These are phyloP conservation scores for Marmota monax DNA, from an alignment of 2,113 vertebrate genomes.

Conservation along the genomic window DNA sequence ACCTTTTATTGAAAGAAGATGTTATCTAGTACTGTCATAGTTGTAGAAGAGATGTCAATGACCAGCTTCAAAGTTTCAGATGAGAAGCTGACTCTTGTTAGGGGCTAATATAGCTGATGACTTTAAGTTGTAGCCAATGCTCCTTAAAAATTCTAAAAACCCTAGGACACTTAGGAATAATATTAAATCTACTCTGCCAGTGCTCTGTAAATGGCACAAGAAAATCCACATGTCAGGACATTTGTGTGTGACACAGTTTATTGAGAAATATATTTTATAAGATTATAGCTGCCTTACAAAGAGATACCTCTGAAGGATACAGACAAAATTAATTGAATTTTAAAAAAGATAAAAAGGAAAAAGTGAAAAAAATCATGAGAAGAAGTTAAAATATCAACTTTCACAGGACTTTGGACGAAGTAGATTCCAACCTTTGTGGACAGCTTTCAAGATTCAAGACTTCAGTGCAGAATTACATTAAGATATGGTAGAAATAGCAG, in stretches of 20 bases:
- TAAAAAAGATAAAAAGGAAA: no score
- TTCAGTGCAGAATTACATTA: no score
- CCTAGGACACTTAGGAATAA: not conserved
- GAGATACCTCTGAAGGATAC: not conserved
- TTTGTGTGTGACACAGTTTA: no score
- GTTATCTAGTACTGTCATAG: not conserved
- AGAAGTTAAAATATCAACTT: not conserved
- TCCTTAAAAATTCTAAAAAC: not conserved
- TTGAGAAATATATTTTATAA: no score
- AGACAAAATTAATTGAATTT: no score
- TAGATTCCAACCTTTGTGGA: not conserved
- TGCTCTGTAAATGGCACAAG: not conserved
- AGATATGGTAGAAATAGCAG: not conserved
- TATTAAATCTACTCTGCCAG: not conserved
- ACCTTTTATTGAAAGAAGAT: not conserved
- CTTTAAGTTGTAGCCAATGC: not conserved
- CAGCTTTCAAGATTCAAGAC: no score
- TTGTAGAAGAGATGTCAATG: not conserved
- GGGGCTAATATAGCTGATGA: not conserved
- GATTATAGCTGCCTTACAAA: not conserved
- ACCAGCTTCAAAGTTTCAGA: not conserved
- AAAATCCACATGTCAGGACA: not conserved
- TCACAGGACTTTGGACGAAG: not conserved
- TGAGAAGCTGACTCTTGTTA: not conserved
- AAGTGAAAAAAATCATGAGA: not conserved